Percentiles rank a stretch among this genome's conserved stretches.
Conservation (phyloP, 2,888 invertebrate species). For the Tubulanus polymorphus region DNA sequence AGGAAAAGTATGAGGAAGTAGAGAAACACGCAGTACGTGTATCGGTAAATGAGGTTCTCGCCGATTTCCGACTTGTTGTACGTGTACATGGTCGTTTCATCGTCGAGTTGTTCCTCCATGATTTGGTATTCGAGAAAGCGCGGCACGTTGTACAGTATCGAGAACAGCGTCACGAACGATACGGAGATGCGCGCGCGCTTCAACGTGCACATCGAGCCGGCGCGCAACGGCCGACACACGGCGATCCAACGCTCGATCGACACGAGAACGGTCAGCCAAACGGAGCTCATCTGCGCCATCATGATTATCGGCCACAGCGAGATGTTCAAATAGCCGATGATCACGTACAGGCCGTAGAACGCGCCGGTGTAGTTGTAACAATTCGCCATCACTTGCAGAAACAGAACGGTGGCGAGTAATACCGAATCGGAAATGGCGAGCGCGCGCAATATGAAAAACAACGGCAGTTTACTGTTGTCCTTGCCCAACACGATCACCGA, state of each 20-base stretch:
- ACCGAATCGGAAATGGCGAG: constrained; percentile 23
- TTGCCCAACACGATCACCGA: constrained; percentile 21
- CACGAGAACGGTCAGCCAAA: constrained; percentile 31
- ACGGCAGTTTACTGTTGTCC: constrained; percentile 20
- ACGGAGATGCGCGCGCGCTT: neutral
- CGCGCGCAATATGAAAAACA: constrained; percentile 26
- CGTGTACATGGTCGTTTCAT: constrained; percentile 2
- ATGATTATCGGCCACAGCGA: constrained; percentile 27
- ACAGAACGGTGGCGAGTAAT: constrained; percentile 15
- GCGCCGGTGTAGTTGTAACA: neutral
- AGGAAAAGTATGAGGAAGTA: constrained; percentile 26
- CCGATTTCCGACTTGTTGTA: constrained; percentile 21
- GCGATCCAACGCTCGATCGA: constrained; percentile 31
- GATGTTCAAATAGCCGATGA: neutral
- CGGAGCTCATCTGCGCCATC: constrained; percentile 28
- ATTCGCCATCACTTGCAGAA: constrained; percentile 1
- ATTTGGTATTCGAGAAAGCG: constrained; percentile 25
- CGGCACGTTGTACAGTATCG: constrained; percentile 27
- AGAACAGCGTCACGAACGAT: constrained; percentile 15
- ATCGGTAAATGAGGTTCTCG: constrained; percentile 21
- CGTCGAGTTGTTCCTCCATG: constrained; percentile 11
- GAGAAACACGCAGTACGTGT: constrained; percentile 23
- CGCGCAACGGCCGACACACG: constrained; percentile 26
- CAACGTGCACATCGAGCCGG: constrained; percentile 20
- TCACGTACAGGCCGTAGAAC: constrained; percentile 1